Conservation (phyloP, 2,888 invertebrate species). For the Oscheius sp. region DNA sequence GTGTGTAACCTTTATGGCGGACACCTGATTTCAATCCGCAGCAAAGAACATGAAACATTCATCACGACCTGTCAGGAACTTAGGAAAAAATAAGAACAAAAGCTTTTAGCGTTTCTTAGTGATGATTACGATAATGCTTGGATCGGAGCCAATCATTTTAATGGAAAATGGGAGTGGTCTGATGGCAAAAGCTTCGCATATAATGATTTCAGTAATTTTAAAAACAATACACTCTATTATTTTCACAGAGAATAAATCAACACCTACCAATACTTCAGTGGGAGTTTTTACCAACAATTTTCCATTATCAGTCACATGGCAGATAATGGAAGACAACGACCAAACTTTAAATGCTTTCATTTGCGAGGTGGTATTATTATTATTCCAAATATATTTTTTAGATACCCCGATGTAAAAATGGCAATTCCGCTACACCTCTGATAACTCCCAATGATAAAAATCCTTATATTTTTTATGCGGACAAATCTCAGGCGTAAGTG, state of each 20-base stretch:
- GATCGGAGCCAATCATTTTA: conserved; percentile 6
- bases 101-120: background rate
- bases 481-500: background rate
- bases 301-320: background rate
- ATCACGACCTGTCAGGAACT: background rate
- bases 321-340: conserved; percentile 3
- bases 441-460: conserved; percentile 15
- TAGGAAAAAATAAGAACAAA: background rate
- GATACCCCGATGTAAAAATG: conserved; percentile 6
- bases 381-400: background rate
- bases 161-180: background rate
- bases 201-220: background rate
- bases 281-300: conserved; percentile 1
- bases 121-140: conserved; percentile 1
- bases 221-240: background rate
- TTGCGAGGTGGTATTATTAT: background rate
- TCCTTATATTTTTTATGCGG: conserved; percentile 7
- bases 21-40: background rate
- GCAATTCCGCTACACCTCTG: background rate
- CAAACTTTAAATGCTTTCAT: conserved; percentile 3
- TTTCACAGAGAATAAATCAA: background rate
- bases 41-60: conserved; percentile 9
- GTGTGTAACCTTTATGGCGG: conserved; percentile 5
- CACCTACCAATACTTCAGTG: background rate
- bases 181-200: conserved; percentile 1